phyloP scores from a whole-genome alignment of 1,140 invertebrate genomes.

The Drosophila ambigua region DNA sequence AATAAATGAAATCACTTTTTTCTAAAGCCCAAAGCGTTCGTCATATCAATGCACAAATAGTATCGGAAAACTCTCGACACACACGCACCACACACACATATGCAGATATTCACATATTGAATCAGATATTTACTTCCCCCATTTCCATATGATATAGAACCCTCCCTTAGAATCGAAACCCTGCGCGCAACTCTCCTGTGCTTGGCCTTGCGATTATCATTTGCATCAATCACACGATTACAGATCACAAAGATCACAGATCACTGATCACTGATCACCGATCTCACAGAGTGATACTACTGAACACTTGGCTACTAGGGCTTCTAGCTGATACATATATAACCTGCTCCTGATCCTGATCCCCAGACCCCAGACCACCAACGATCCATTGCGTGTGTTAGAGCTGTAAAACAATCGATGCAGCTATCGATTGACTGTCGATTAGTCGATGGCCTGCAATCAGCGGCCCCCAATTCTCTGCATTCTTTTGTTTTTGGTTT shows the following conservation, averaged over 20 bases:
- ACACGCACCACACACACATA: conserved; percentile 9
- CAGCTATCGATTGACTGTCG: conserved; percentile 5
- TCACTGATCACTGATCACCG: too few species aligned
- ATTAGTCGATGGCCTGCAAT: background rate
- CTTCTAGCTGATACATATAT: conserved; percentile 36
- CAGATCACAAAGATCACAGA: background rate
- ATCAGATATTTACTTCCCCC: background rate
- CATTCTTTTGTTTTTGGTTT: background rate
- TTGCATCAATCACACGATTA: conserved; percentile 36
- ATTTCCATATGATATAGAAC: conserved; percentile 30
- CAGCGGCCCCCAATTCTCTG: background rate
- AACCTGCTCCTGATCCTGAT: too few species aligned
- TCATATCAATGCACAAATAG: conserved; percentile 71
- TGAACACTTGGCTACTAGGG: conserved; percentile 42
- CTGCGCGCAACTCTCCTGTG: conserved; percentile 36
- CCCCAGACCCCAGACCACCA: too few species aligned
- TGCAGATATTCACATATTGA: background rate
- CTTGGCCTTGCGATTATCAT: conserved; percentile 67
- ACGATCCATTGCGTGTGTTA: conserved; percentile 5
- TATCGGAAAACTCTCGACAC: conserved; percentile 37
- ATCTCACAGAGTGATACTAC: conserved; percentile 10
- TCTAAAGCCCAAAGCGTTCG: conserved; percentile 47
- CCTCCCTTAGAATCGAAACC: conserved; percentile 33
- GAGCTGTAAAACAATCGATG: conserved; percentile 40
- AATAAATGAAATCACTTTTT: conserved; percentile 35